Percentiles rank a stretch among this genome's conserved stretches.
Conservation (phyloP, 2,797 vertebrate species). For the Channallabes apus region DNA sequence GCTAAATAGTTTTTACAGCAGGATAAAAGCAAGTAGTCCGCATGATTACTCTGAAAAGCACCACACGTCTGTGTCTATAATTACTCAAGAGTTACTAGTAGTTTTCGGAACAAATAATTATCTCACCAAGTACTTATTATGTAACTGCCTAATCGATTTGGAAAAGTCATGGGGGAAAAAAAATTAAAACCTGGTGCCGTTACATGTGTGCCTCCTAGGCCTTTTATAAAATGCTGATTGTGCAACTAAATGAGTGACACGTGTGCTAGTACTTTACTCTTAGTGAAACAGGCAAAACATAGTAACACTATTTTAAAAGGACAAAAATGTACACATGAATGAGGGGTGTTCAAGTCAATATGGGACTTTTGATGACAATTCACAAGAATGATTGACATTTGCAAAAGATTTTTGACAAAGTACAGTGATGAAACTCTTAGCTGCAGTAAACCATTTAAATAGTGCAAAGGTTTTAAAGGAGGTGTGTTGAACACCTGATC, state of each 20-base stretch:
- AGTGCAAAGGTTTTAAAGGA: too few species aligned
- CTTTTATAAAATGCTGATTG: not conserved
- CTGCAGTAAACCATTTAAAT: too few species aligned
- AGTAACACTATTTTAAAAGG: too few species aligned
- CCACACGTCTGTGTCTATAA: not conserved
- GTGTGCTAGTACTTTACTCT: not conserved
- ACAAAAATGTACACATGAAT: too few species aligned
- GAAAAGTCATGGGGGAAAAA: not conserved
- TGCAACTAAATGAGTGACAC: not conserved
- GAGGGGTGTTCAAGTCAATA: too few species aligned
- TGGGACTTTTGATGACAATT: too few species aligned
- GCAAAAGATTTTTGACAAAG: too few species aligned
- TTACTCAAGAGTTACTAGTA: not conserved
- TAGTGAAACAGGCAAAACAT: not conserved
- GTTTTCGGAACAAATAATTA: not conserved
- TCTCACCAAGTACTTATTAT: not conserved
- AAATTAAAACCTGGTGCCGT: not conserved
- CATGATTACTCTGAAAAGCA: slow-evolving; percentile 15
- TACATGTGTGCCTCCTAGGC: not conserved
- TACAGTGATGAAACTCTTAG: too few species aligned
- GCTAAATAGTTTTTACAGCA: slow-evolving; percentile 43
- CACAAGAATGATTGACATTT: too few species aligned
- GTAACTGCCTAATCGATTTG: not conserved
- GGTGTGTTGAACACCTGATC: too few species aligned
- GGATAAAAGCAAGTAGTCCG: slow-evolving; percentile 9